Evolutionary conservation across 2,888 invertebrate genomes (phyloP), one percentile per base, ranked within the genome.

Genomic region (Parnassius apollo): DNA sequence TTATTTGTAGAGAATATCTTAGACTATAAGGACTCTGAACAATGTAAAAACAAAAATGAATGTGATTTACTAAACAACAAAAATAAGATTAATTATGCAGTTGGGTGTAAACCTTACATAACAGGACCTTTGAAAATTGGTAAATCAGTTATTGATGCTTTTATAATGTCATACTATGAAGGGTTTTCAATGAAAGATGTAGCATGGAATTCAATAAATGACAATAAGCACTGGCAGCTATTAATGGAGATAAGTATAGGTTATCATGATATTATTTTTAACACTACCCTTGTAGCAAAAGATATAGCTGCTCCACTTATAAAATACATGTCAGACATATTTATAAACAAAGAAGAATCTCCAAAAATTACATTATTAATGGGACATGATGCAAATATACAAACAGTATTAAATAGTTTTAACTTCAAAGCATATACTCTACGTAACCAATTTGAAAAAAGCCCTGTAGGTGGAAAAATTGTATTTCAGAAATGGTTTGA

Each of bases 301-400:
- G 90, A 91, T 67, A 71, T 90, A 35, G 78, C 89, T 0, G 58
- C 68, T 42, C 88, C 88, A 0, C 68, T 91, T 25, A 46, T 89
- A 1, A 72, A 75, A 51, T 86, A 79, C 66, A 78, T 91, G 58
- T 71, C 70, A 1, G 69, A 77, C 2, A 71, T 83, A 12, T 79
- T 89, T 57, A 58, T 82, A 2, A 73, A 77, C 42, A 57, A 69
- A 13, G 56, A 67, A 13, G 57, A 70, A 10, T 46, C 57, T 0
- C 74, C 81, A 2, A 87, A 81, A 73, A 73, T 87, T 0, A 70
- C 75, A 0, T 68, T 90, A 11, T 65, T 91, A 1, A 87, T 89
- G 85, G 91, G 88, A 0, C 91, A 91, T 65, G 90, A 90, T 72
- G 84, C 87, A 2, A 91, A 91, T 65, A 74, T 90, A 3, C 85